Base-by-base conservation (phyloP, 1,140 invertebrate genomes). In the Drosophila tropicalis region DNA sequence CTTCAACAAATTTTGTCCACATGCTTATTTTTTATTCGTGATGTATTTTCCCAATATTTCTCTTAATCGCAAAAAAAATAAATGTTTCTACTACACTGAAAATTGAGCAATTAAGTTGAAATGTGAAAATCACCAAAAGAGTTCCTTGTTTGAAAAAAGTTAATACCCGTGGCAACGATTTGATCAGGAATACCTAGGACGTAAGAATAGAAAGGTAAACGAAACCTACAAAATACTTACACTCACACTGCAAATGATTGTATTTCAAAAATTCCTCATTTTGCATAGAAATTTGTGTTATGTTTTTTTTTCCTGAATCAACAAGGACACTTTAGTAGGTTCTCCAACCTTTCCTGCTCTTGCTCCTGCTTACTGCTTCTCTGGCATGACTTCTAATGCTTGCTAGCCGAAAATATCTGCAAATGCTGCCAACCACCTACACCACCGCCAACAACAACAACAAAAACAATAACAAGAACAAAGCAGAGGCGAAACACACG, bases 341-440 rank as follows among this genome's bases (percentile, higher is more conserved):
- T 29, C 9, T 51, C 44, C 7, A 9, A 5, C 17, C 10, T 29
- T 5, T 5, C 5, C 5, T 9, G 1, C 44, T 19, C 7, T 9
- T 15, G 0, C 41, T 6, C 41, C 0, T 5, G 29, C 1, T 29
- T 29, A 6, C 29, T 29, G 29, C 29, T 29, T 29, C 44, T 47
- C 17, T 47, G 15, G 44, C 7, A 47, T 47, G 17, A 51, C 44
- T 51, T 51, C 44, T 51, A 51, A 47, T 60, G 67, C 9, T 17
- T 22, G 10, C 34, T 36, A 36, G n/a, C 25, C 41, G 10, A 39
- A 77, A 77, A 77, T 77, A 77, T 70, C 77, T 77, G 71, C 56
- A 74, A 56, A 54, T n/a, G n/a, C 41, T 29, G 62, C 36, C 17
- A 36, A 40, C 62, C 32, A 32, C 13, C 36, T 40, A 34, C 39